Conservation (phyloP, 2,797 vertebrate genomes). For the Gobio occitaniae region DNA sequence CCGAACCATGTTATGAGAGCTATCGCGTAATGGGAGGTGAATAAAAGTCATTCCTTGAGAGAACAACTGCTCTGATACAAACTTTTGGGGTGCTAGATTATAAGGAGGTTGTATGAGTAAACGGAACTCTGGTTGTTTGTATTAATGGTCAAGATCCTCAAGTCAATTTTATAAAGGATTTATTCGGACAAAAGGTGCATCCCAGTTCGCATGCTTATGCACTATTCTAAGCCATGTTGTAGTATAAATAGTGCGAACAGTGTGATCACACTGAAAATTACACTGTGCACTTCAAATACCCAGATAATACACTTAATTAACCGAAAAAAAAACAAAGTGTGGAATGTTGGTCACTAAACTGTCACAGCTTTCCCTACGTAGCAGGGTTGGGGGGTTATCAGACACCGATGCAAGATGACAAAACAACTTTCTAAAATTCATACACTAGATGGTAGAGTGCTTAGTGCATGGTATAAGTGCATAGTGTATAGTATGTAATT, state of each 20-base stretch:
- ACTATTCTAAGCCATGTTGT: background rate
- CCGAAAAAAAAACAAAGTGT: background rate
- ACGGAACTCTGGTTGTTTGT: background rate
- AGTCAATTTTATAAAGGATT: background rate
- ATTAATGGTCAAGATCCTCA: background rate
- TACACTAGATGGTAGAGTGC: background rate
- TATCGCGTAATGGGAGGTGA: background rate
- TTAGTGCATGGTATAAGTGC: background rate
- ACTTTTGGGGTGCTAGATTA: background rate
- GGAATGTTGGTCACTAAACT: background rate
- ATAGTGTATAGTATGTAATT: background rate
- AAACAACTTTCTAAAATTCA: background rate
- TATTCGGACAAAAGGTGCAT: background rate
- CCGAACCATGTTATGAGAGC: conserved; percentile 6
- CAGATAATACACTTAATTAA: background rate
- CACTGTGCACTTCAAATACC: background rate
- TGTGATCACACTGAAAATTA: background rate
- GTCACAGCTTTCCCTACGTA: background rate
- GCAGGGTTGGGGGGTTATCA: no score
- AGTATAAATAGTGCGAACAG: background rate
- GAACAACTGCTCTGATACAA: background rate
- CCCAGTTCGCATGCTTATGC: background rate
- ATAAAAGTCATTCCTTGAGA: conserved; percentile 11
- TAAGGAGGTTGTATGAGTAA: background rate
- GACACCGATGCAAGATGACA: background rate